Percentiles rank a stretch among this genome's conserved stretches.
Evolutionary conservation across 2,888 invertebrate species (phyloP).

Genomic region (Parasteatoda lunata): DNA sequence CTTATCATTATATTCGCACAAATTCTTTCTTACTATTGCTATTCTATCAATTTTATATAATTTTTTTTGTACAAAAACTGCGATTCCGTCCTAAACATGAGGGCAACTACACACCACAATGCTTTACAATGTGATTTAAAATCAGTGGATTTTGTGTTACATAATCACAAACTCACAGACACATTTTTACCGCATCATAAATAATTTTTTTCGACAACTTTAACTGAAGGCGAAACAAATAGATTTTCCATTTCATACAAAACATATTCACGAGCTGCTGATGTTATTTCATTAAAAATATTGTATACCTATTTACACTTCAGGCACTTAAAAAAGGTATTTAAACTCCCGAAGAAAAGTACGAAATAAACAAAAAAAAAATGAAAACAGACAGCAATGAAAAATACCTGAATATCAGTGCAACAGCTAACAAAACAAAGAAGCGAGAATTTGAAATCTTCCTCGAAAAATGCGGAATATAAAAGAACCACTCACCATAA

Average conservation of each 20-base stretch:
- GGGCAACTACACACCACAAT: too few species aligned
- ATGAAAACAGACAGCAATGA: background rate
- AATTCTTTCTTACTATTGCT: too few species aligned
- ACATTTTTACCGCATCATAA: too few species aligned
- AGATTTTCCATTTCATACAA: background rate
- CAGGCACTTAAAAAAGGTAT: background rate
- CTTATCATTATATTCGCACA: too few species aligned
- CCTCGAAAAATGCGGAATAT: background rate
- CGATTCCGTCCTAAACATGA: too few species aligned
- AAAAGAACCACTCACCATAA: slow-evolving; percentile 2
- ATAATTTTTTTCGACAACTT: too few species aligned
- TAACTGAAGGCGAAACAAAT: too few species aligned
- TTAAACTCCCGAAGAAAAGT: background rate
- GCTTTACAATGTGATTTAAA: too few species aligned
- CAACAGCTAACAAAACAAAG: background rate
- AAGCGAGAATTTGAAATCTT: background rate
- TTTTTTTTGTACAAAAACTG: too few species aligned
- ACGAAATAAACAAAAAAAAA: background rate
- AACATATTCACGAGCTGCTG: background rate
- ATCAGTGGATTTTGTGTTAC: too few species aligned
- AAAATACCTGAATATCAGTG: background rate
- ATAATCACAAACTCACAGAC: too few species aligned
- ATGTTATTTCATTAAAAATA: background rate
- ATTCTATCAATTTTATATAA: too few species aligned
- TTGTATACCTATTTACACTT: background rate